Percentiles rank a stretch among this genome's conserved stretches.
phyloP scores from a whole-genome alignment of 2,113 vertebrate genomes.

The Genyomyrus donnyi region DNA sequence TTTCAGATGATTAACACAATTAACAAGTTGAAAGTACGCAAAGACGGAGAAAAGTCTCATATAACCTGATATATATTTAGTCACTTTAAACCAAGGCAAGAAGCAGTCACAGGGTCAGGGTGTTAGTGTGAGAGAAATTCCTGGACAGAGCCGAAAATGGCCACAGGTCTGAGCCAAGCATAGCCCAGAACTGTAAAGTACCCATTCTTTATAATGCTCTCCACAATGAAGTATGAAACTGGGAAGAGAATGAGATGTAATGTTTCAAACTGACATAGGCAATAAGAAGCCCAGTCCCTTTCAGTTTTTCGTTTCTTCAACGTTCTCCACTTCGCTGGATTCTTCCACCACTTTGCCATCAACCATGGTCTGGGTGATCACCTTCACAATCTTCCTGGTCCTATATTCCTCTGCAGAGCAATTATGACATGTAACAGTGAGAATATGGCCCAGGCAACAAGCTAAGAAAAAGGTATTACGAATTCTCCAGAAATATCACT shows the following conservation, averaged over 20 bases:
- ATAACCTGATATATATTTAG: not conserved
- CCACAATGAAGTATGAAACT: not conserved
- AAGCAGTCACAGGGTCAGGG: not conserved
- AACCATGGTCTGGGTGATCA: slow-evolving; percentile 70
- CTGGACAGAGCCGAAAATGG: not conserved
- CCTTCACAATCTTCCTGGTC: slow-evolving; percentile 70
- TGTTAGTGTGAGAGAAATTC: not conserved
- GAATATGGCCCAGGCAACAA: not conserved
- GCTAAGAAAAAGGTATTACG: not conserved
- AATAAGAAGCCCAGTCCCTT: not conserved
- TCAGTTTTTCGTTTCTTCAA: slow-evolving; percentile 62
- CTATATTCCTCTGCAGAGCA: slow-evolving; percentile 57
- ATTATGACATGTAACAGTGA: not conserved
- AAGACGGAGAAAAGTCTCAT: not conserved
- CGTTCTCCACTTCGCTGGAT: slow-evolving; percentile 66
- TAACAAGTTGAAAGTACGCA: not conserved
- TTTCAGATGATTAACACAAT: not conserved
- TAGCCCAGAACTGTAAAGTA: not conserved
- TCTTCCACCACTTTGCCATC: slow-evolving; percentile 69
- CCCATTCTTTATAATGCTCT: not conserved
- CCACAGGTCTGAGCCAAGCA: not conserved
- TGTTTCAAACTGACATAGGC: not conserved
- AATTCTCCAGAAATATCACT: not conserved
- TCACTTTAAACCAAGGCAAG: not conserved
- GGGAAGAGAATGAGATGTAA: not conserved